Conservation (phyloP, 2,113 vertebrate genomes). For the Siniperca chuatsi region DNA sequence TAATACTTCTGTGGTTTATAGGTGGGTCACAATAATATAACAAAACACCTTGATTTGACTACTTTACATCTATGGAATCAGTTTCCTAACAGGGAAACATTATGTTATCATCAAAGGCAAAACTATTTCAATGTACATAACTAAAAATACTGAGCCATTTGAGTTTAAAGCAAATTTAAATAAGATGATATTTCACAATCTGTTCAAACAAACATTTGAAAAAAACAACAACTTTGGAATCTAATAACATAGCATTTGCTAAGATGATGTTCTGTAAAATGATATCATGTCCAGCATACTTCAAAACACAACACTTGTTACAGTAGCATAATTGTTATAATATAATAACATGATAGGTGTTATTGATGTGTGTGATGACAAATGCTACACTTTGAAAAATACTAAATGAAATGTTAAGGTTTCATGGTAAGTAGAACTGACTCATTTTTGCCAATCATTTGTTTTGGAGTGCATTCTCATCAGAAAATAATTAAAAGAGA, state of each 20-base stretch:
- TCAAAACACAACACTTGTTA: neutral
- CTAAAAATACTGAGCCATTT: constrained; percentile 4
- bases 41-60: constrained; percentile 57
- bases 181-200: neutral
- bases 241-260: neutral
- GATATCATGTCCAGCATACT: neutral
- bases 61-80: constrained; percentile 37
- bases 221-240: constrained; percentile 4
- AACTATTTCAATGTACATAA: neutral
- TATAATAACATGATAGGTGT: neutral
- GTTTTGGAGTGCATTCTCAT: neutral
- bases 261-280: neutral
- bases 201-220: constrained; percentile 4
- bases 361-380: neutral
- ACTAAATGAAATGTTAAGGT: neutral
- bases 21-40: constrained; percentile 63
- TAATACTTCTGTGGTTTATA: constrained; percentile 69
- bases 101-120: constrained; percentile 28
- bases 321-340: neutral
- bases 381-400: neutral
- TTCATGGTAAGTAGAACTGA: neutral
- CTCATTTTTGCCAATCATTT: neutral
- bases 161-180: constrained; percentile 11
- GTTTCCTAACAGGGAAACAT: constrained; percentile 15
- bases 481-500: neutral